Conservation (phyloP, 2,797 vertebrate genomes). For the Sphenodon punctatus region DNA sequence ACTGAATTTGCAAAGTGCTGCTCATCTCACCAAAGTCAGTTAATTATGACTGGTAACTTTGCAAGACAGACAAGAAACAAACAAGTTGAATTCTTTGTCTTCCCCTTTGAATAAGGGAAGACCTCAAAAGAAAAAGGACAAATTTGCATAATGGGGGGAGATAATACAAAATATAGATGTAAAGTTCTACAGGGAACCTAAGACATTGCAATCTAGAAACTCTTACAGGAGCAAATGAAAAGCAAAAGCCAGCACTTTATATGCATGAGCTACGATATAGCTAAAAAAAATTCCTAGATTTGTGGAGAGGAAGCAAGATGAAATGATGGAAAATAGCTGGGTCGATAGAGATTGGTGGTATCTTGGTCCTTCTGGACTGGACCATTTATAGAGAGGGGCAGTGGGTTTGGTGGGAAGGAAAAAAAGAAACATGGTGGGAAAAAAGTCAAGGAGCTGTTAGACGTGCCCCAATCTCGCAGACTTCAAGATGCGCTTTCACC, state of each 20-base stretch:
- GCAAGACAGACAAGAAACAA: background rate
- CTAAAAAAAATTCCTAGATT: background rate
- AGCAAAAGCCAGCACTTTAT: background rate
- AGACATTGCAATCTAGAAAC: background rate
- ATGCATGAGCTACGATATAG: background rate
- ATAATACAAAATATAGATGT: background rate
- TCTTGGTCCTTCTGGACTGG: background rate
- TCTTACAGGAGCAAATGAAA: background rate
- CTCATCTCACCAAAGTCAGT: background rate
- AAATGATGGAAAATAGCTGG: background rate
- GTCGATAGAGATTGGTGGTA: background rate
- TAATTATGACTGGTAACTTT: background rate
- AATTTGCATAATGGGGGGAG: background rate
- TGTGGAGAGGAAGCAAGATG: background rate
- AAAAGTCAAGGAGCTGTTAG: too few relatives aligned
- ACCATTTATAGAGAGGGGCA: fast-evolving
- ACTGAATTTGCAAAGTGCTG: background rate
- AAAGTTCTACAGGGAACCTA: background rate
- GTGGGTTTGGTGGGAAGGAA: fast-evolving
- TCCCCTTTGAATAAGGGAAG: background rate
- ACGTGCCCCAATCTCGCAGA: too few relatives aligned
- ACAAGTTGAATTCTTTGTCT: background rate
- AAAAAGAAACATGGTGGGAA: background rate
- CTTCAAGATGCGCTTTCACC: too few relatives aligned
- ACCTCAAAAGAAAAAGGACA: background rate